A percentile compares a stretch with the other conserved stretches of the same genome.
phyloP scores from a whole-genome alignment of 2,888 invertebrate genomes.

The Deroplatys truncata region DNA sequence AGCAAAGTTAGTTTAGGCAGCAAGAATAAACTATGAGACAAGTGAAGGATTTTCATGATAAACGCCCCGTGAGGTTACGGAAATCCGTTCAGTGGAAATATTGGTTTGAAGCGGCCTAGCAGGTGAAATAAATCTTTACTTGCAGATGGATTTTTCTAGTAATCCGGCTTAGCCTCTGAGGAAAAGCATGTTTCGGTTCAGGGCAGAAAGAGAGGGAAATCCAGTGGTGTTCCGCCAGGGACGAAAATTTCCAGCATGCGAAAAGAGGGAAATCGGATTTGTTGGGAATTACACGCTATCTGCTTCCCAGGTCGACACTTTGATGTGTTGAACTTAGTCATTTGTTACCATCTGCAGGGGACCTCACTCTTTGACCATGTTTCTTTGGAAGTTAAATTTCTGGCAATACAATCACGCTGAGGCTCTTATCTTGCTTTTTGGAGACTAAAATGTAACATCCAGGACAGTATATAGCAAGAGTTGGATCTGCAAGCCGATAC shows the following conservation, averaged over 20 bases:
- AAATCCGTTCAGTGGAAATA: not conserved
- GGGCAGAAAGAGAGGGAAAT: not conserved
- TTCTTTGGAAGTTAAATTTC: too few relatives aligned
- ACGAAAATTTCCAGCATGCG: not conserved
- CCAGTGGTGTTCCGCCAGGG: not conserved
- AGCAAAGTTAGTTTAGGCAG: not conserved
- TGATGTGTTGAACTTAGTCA: not conserved
- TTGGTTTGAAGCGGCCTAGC: not conserved
- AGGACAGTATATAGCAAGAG: too few relatives aligned
- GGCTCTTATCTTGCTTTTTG: too few relatives aligned
- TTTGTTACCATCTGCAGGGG: not conserved
- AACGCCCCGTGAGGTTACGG: not conserved
- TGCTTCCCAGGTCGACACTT: not conserved
- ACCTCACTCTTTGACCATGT: too few relatives aligned
- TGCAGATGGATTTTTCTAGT: not conserved
- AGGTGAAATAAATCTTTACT: not conserved
- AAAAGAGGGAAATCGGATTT: not conserved
- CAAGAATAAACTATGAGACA: not conserved
- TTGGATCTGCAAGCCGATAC: too few relatives aligned
- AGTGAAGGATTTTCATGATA: not conserved
- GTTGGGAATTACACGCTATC: not conserved
- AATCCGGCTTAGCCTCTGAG: not conserved
- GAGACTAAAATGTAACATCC: too few relatives aligned
- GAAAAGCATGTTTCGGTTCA: not conserved
- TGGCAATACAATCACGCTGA: too few relatives aligned